These are phyloP conservation scores for Larimichthys polyactis DNA, from an alignment of 2,113 vertebrate genomes.

Conservation along the genomic window DNA sequence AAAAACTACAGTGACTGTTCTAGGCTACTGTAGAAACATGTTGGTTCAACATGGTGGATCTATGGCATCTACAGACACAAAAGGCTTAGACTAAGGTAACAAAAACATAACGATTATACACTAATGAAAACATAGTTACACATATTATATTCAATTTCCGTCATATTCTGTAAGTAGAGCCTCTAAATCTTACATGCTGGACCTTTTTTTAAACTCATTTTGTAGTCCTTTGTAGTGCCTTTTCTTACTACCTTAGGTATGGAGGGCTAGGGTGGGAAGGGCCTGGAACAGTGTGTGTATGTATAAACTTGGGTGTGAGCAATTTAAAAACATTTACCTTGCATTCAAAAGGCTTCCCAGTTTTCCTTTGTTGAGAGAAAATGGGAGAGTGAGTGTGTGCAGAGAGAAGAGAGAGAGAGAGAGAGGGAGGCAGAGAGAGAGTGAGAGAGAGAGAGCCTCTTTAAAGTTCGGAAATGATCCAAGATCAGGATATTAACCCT, in stretches of 20 bases:
- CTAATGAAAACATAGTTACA: no score
- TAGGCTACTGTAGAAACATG: no score
- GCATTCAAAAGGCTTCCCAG: constrained; percentile 20
- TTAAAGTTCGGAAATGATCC: constrained; percentile 28
- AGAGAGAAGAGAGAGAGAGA: neutral
- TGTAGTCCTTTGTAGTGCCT: neutral
- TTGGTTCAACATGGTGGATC: no score
- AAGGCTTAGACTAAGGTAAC: no score
- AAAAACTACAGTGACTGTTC: no score
- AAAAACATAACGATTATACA: no score
- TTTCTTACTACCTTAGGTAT: neutral
- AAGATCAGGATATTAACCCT: constrained; percentile 44
- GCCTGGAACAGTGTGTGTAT: neutral
- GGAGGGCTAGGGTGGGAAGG: neutral
- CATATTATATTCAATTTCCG: no score
- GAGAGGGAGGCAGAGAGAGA: neutral
- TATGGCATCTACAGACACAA: no score
- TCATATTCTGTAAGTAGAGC: no score
- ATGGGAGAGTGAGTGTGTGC: neutral
- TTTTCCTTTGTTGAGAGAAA: constrained; percentile 12
- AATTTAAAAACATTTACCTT: constrained; percentile 18
- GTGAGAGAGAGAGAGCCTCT: neutral
- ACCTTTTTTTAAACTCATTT: neutral
- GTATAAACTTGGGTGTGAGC: neutral
- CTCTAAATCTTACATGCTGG: neutral